These are phyloP conservation scores for Gadopsis marmoratus DNA, from an alignment of 2,797 vertebrate species.

Conservation along the genomic window DNA sequence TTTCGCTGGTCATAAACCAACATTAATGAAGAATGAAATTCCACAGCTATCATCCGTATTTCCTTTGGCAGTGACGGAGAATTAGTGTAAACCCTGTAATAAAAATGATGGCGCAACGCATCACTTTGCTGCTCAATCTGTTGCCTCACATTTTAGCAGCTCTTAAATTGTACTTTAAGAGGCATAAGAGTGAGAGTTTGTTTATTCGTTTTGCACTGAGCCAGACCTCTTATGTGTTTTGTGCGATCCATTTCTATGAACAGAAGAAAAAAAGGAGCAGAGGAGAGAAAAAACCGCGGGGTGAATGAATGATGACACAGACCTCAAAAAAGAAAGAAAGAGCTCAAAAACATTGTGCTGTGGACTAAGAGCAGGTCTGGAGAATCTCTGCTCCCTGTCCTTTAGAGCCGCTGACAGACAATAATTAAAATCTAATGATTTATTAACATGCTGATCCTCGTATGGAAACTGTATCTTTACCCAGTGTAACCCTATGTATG, in stretches of 20 bases:
- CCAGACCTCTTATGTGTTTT: slow-evolving; percentile 31
- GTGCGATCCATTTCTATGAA: slow-evolving; percentile 23
- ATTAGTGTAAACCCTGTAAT: slow-evolving; percentile 45
- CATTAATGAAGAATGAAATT: slow-evolving; percentile 52
- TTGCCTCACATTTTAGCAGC: slow-evolving; percentile 47
- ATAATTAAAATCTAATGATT: slow-evolving; percentile 88
- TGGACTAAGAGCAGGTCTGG: slow-evolving; percentile 78
- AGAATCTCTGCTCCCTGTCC: slow-evolving; percentile 79
- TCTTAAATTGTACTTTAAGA: slow-evolving; percentile 59
- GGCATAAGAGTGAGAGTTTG: slow-evolving; percentile 29
- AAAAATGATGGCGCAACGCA: slow-evolving; percentile 37
- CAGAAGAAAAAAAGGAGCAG: slow-evolving; percentile 10
- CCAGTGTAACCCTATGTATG: slow-evolving; percentile 39
- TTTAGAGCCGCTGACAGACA: slow-evolving; percentile 82
- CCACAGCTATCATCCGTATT: slow-evolving; percentile 32
- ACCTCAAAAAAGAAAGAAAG: slow-evolving; percentile 31
- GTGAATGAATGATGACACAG: slow-evolving; percentile 63
- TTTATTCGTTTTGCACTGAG: slow-evolving; percentile 48
- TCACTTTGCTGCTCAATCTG: slow-evolving; percentile 27
- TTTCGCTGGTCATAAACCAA: neutral
- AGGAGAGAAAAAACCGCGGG: slow-evolving; percentile 16
- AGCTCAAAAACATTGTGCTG: slow-evolving; percentile 54
- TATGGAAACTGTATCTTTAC: slow-evolving; percentile 84
- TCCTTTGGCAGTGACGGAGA: slow-evolving; percentile 50
- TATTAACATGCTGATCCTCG: slow-evolving; percentile 79